Evolutionary conservation across 2,113 vertebrate genomes (phyloP).

Genomic region (Malurus alboscapulatus): DNA sequence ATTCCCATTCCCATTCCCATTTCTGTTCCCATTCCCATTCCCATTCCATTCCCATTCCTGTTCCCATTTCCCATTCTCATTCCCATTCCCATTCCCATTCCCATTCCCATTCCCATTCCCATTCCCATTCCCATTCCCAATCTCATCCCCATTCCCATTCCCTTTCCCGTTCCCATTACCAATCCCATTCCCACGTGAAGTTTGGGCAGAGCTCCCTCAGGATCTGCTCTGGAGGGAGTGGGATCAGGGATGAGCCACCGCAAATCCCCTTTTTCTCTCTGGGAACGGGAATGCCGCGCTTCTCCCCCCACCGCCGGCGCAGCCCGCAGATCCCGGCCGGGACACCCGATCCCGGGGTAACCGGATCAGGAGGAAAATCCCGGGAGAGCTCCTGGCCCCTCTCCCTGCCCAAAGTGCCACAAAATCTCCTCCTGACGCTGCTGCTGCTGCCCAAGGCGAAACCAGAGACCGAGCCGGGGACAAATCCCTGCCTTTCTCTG

Average conservation of each 20-base stretch:
- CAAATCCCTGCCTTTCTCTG: not conserved
- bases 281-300: not conserved
- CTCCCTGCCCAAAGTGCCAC: not conserved
- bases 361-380: not conserved
- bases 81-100: too few relatives aligned
- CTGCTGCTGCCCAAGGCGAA: not conserved
- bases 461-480: not conserved
- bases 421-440: not conserved
- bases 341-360: not conserved
- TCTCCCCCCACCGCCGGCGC: not conserved
- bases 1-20: too few relatives aligned
- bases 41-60: too few relatives aligned
- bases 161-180: too few relatives aligned
- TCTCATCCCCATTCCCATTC: too few relatives aligned
- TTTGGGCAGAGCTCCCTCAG: not conserved
- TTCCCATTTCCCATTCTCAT: too few relatives aligned
- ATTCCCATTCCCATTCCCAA: too few relatives aligned
- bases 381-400: not conserved
- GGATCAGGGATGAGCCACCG: not conserved
- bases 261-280: not conserved
- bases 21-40: not conserved
- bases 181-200: not conserved
- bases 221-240: not conserved
- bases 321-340: not conserved
- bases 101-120: too few relatives aligned